phyloP scores from a whole-genome alignment of 2,888 invertebrate species.

The Arge pagana region DNA sequence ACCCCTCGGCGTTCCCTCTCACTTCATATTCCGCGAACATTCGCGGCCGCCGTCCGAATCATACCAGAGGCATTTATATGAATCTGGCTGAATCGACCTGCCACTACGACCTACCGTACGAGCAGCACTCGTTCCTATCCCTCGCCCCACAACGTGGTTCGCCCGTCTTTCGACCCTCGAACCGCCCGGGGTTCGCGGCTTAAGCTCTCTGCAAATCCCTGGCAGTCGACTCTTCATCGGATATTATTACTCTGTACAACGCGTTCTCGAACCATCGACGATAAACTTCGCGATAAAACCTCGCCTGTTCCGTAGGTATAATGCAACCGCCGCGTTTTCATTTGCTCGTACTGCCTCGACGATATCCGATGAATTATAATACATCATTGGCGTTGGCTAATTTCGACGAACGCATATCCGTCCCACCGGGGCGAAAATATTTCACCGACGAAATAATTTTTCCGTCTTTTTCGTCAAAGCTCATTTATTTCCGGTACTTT shows the following conservation, averaged over 20 bases:
- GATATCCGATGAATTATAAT: too few species aligned
- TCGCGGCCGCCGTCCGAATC: slow-evolving; percentile 13
- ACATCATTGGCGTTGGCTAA: too few species aligned
- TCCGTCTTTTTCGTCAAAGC: too few species aligned
- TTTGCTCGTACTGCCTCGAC: too few species aligned
- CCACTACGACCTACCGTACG: slow-evolving; percentile 14
- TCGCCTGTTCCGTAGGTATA: too few species aligned
- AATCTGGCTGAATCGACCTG: slow-evolving; percentile 17
- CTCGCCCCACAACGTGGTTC: not conserved
- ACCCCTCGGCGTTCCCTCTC: not conserved
- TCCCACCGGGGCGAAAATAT: too few species aligned
- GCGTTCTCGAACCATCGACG: slow-evolving; percentile 7
- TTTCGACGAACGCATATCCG: too few species aligned
- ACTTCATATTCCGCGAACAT: slow-evolving; percentile 11
- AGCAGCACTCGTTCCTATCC: slow-evolving; percentile 6
- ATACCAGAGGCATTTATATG: slow-evolving; percentile 18
- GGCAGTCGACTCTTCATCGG: not conserved
- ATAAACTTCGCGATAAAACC: slow-evolving; percentile 6
- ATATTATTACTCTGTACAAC: slow-evolving; percentile 15
- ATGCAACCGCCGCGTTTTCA: too few species aligned
- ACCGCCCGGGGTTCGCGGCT: too few species aligned
- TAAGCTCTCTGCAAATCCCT: too few species aligned
- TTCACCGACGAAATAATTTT: too few species aligned
- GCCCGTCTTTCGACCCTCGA: not conserved
- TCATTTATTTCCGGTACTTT: too few species aligned